Evolutionary conservation across 1,140 invertebrate genomes (phyloP).

Genomic region (Lasioglossum baleicum): DNA sequence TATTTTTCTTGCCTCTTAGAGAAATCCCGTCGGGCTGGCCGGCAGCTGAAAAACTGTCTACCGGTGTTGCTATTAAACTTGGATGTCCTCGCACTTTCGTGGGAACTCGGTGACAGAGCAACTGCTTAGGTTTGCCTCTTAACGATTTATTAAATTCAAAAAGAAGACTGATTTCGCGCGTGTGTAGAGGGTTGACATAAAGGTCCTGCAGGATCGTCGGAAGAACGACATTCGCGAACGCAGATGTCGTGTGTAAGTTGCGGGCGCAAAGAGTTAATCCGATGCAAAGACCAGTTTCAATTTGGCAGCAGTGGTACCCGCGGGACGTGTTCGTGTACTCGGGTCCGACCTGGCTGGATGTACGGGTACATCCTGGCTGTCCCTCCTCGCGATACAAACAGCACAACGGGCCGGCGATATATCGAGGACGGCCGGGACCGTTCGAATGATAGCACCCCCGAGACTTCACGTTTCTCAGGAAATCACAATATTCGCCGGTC

Average conservation of each 20-base stretch:
- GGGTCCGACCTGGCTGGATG: slow-evolving; percentile 27
- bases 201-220: slow-evolving; percentile 3
- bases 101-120: no score
- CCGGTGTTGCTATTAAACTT: not conserved
- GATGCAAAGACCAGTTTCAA: slow-evolving; percentile 75
- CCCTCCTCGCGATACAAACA: slow-evolving; percentile 46
- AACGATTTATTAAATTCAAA: no score
- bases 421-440: slow-evolving; percentile 30
- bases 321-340: slow-evolving; percentile 58
- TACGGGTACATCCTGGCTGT: slow-evolving; percentile 55
- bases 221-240: not conserved
- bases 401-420: slow-evolving; percentile 35
- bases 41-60: not conserved
- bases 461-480: slow-evolving; percentile 64
- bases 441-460: slow-evolving; percentile 63
- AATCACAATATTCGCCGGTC: slow-evolving; percentile 63
- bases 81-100: no score
- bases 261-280: slow-evolving; percentile 71
- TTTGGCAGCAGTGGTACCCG: slow-evolving; percentile 69
- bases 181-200: no score
- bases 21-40: slow-evolving; percentile 30
- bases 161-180: no score
- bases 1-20: slow-evolving; percentile 5
- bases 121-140: no score
- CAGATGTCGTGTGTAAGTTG: slow-evolving; percentile 47